These are phyloP conservation scores for Phocides pigmalion DNA, from an alignment of 1,140 invertebrate species.

Conservation along the genomic window DNA sequence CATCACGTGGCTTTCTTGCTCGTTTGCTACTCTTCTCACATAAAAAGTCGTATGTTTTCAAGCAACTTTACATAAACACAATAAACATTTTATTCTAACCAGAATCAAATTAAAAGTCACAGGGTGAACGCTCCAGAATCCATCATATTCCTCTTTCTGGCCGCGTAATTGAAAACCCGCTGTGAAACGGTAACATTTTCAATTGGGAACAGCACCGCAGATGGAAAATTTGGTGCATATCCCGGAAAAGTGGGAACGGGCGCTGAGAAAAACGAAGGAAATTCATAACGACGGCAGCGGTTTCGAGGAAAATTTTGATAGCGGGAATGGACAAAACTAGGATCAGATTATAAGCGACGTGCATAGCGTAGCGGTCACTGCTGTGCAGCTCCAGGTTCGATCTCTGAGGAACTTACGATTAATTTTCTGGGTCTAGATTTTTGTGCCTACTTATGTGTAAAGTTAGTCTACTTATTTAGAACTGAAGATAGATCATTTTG, in stretches of 20 bases:
- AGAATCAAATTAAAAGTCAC: constrained; percentile 9
- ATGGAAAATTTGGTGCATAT: constrained; percentile 28
- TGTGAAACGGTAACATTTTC: constrained; percentile 29
- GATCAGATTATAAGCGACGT: too few relatives aligned
- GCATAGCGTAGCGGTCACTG: too few relatives aligned
- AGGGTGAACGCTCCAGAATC: neutral
- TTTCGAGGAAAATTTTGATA: constrained; percentile 18
- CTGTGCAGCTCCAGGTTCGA: too few relatives aligned
- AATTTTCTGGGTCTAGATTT: too few relatives aligned
- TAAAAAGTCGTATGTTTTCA: too few relatives aligned
- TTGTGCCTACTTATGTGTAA: too few relatives aligned
- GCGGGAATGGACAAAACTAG: constrained; percentile 1
- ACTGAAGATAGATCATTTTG: too few relatives aligned
- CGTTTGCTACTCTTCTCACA: too few relatives aligned
- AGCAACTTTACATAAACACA: too few relatives aligned
- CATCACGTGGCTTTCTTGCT: too few relatives aligned
- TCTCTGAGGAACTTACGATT: too few relatives aligned
- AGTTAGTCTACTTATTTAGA: too few relatives aligned
- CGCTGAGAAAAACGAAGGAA: constrained; percentile 3
- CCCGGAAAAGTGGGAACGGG: constrained; percentile 14
- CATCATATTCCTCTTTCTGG: constrained; percentile 15
- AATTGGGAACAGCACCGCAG: constrained; percentile 14
- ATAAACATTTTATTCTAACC: neutral
- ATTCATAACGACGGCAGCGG: constrained; percentile 16
- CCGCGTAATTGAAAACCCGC: constrained; percentile 18